Evolutionary conservation across 2,888 invertebrate species (phyloP), one percentile per base, ranked within the genome.

Genomic region (Polietes domitor): DNA sequence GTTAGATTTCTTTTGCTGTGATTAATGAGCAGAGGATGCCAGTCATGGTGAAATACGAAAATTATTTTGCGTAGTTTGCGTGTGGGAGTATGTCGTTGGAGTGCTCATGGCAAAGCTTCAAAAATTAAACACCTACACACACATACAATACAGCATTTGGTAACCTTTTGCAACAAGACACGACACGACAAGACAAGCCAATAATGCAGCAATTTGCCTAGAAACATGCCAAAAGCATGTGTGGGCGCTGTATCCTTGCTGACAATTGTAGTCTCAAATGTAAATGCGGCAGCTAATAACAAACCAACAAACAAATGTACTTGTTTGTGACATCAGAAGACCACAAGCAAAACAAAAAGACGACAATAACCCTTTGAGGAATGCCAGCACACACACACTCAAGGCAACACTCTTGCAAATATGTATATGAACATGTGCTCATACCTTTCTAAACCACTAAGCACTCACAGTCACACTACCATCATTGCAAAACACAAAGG

Each of bases 281-380:
- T 37, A 7, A 37, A 37, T 10, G 24, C 1, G 7, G 65, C 21
- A 65, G 19, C 41, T 37, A 65, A 37, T 68, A 68, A 41, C 12
- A 43, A 41, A 37, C 12, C 2, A 65, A 32, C 9, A 41, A 19
- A 68, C 41, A 24, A 24, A 10, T 41, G 19, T 37, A 15, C 28
- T 43, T 37, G 68, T 68, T 68, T 43, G 43, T 68, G 68, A 37
- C 68, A 68, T 43, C 68, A 68, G 41, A 74, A 82, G 68, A 75
- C 68, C 80, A 81, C 75, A 80, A 76, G 75, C 50, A 79, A 68
- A 79, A 70, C 55, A 53, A 43, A 72, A 71, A 55, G 58, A 83
- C 72, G 43, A 83, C 74, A 80, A 80, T 71, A 77, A 77, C 63
- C 78, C 76, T 81, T 81, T 81, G 84, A 75, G 72, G 75, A 65